Base-by-base conservation (phyloP, 1,140 invertebrate species). In the Ooceraea biroi region DNA sequence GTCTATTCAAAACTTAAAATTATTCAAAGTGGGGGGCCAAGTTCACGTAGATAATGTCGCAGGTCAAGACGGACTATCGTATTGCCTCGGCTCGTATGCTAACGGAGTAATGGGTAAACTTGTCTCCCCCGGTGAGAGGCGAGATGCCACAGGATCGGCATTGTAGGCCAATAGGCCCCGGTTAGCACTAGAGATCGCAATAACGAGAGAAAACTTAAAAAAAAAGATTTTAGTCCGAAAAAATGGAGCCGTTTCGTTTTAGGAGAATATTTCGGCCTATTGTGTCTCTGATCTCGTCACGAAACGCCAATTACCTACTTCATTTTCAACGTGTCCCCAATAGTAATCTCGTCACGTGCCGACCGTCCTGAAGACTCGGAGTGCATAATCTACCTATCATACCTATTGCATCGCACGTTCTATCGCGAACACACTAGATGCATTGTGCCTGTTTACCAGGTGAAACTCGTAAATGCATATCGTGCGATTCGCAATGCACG, bases 91-190 rank as follows among this genome's bases (percentile, higher is more conserved):
- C 50, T 36, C 44, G 55, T 50, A 55, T 36, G 65, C 65, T 83
- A 82, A 86, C 57, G 66, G 74, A 83, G 55, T 63, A 77, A 84
- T 83, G 77, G 74, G 46, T 74, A 82, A 87, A 83, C 82, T 86
- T 61, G 50, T 89, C 68, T 88, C 66, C 44, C 57, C 22, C 52
- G 50, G 55, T 65, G 63, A 87, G 44, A 68, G 17, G 50, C 74
- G 78, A 73, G 19, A 48, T 50, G 41, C 46, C 30, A 30, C n/a
- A 74, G 30, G 48, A 27, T 27, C 14, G 30, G 17, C 36, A 57
- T 74, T 25, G 36, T 25, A 0, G 19, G 3, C 4, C 1, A 8
- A 44, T 41, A 14, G 12, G 7, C 72, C 17, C 44, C 30, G 25
- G 19, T n/a, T 55, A 55, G n/a, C n/a, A 30, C 22, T 76, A 22